Evolutionary conservation across 2,797 vertebrate species (phyloP).

Genomic region (Ceryle rudis): DNA sequence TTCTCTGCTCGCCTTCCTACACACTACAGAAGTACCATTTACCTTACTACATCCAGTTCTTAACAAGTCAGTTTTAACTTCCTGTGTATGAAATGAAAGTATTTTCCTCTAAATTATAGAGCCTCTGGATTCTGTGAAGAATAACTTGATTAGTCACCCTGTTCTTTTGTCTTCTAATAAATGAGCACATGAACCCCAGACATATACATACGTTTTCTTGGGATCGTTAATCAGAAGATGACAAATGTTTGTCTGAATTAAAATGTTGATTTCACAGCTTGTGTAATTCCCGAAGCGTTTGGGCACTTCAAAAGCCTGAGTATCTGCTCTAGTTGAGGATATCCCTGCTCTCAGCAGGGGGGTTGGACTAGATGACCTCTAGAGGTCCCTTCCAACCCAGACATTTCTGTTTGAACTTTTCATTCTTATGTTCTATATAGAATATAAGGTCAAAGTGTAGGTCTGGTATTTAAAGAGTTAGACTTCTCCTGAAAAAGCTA

Average conservation of each 20-base stretch:
- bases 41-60: not conserved
- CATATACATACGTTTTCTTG: not conserved
- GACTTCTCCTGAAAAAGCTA: not conserved
- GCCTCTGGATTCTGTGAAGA: not conserved
- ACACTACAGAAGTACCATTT: not conserved
- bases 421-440: not conserved
- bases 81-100: not conserved
- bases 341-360: too few relatives aligned
- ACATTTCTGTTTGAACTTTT: not conserved
- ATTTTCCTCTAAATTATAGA: not conserved
- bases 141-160: not conserved
- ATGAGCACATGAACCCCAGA: not conserved
- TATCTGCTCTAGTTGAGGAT: not conserved
- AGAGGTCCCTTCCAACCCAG: too few relatives aligned
- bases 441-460: not conserved
- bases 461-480: not conserved
- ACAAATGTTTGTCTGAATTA: not conserved
- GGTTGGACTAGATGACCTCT: too few relatives aligned
- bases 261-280: not conserved
- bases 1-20: not conserved
- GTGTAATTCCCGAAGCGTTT: not conserved
- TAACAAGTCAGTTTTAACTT: not conserved
- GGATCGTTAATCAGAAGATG: not conserved
- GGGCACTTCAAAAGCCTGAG: not conserved
- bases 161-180: not conserved